phyloP scores from a whole-genome alignment of 2,888 invertebrate genomes.

The Scaptomyza cyrtandrae region DNA sequence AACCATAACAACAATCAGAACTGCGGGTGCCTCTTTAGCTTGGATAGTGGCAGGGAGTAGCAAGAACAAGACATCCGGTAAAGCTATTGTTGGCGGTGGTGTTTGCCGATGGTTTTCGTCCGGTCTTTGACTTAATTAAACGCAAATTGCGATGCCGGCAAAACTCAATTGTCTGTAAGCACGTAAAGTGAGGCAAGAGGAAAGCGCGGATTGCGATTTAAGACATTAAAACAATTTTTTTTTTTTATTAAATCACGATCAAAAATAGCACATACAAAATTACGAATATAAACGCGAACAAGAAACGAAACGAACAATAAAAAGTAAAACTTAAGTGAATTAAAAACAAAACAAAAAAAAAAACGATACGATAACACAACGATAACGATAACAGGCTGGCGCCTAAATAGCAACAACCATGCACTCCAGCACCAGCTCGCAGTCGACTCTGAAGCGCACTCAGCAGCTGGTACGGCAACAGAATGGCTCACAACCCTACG shows the following conservation, averaged over 20 bases:
- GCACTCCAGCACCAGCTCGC: slow-evolving; percentile 73
- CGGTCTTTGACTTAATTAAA: slow-evolving; percentile 73
- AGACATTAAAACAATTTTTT: slow-evolving; percentile 59
- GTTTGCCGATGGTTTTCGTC: slow-evolving; percentile 26
- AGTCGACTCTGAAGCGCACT: slow-evolving; percentile 76
- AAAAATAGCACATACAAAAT: slow-evolving; percentile 58
- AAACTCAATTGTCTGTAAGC: slow-evolving; percentile 61
- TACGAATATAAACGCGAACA: slow-evolving; percentile 41
- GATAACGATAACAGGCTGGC: slow-evolving; percentile 47
- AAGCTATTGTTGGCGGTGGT: slow-evolving; percentile 23
- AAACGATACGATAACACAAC: slow-evolving; percentile 42
- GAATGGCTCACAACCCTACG: slow-evolving; percentile 67
- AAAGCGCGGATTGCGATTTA: slow-evolving; percentile 14
- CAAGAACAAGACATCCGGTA: slow-evolving; percentile 75
- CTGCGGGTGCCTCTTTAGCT: slow-evolving; percentile 38
- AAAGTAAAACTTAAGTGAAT: slow-evolving; percentile 28
- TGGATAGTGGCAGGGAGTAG: slow-evolving; percentile 20
- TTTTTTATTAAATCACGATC: slow-evolving; percentile 66
- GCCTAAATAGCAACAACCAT: slow-evolving; percentile 40
- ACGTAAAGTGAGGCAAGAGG: slow-evolving; percentile 30
- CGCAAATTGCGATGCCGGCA: slow-evolving; percentile 72
- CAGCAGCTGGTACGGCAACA: slow-evolving; percentile 71
- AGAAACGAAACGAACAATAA: slow-evolving; percentile 33
- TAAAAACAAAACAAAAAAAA: not conserved
- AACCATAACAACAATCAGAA: slow-evolving; percentile 36